Percentiles rank a stretch among this genome's conserved stretches.
Evolutionary conservation across 2,797 vertebrate species (phyloP).

Genomic region (Sardinella longiceps): DNA sequence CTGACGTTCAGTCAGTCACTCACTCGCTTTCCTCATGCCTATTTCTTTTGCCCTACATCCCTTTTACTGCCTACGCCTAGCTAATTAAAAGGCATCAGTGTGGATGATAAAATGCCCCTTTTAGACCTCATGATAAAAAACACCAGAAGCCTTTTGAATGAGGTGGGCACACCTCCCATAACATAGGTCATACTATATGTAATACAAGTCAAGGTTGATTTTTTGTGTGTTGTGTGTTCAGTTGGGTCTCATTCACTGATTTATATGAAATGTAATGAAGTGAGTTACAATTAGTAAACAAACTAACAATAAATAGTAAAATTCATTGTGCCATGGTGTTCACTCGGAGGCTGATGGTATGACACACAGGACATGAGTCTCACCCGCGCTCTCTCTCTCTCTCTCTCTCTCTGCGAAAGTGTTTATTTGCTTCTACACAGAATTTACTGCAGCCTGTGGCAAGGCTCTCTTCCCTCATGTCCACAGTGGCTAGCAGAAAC

Average conservation of each 20-base stretch:
- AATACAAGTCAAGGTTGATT: too few relatives aligned
- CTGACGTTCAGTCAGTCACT: neutral
- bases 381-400: neutral
- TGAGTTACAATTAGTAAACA: neutral
- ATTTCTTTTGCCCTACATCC: neutral
- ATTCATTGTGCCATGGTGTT: neutral
- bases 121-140: neutral
- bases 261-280: neutral
- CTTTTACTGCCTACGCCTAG: too few relatives aligned
- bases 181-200: neutral
- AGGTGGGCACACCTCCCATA: neutral
- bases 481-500: slow-evolving; percentile 56
- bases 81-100: slow-evolving; percentile 17
- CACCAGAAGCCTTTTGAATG: neutral
- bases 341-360: neutral
- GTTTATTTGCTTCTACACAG: slow-evolving; percentile 57
- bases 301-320: neutral
- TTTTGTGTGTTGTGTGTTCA: neutral
- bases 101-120: neutral
- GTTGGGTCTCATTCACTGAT: neutral
- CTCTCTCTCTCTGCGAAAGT: slow-evolving; percentile 28
- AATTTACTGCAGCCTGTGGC: slow-evolving; percentile 54
- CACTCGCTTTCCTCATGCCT: neutral
- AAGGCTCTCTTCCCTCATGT: slow-evolving; percentile 38
- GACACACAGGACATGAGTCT: neutral